Evolutionary conservation across 2,888 invertebrate species (phyloP), one percentile per base, ranked within the genome.

Genomic region (Morpho achilles): DNA sequence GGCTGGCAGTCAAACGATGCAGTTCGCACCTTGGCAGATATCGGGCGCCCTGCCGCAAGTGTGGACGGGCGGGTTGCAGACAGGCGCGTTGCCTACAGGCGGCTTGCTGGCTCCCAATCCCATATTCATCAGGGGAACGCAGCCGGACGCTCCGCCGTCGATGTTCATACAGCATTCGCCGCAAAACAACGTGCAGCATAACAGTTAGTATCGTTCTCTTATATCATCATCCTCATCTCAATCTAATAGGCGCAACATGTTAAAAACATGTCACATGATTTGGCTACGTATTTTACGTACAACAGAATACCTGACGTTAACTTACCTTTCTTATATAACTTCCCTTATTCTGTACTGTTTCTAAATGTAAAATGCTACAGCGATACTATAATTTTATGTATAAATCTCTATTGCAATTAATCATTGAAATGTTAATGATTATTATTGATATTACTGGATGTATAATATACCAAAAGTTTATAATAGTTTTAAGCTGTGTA

Each of bases 131-230:
- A 87, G 97, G 46, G 95, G 96, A 22, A 92, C 95, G 0, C 96
- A 96, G 75, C 93, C 94, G 1, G 96, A 96, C 75, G 87, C 91
- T 0, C 73, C 76, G 8, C 89, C 91, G 8, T 93, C 94, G 42
- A 96, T 97, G 95, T 97, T 96, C 76, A 96, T 97, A 69, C 95
- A 95, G 71, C 94, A 94, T 67, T 95, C 94, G 67, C 96, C 96
- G 9, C 93, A 94, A 67, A 88, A 82, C 67, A 82, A 71, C 60
- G 70, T 87, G 1, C 88, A 79, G 72, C 94, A 68, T 86, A 73
- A 75, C 70, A 84, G 89, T 89, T 69, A 85, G 89, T 87, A 82
- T 77, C 54, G 2, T 57, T 65, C 57, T 52, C 41, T 46, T 39
- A 2, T 40, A 16, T 16, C 1, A 16, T 16, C 16, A 16, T 16